These are phyloP conservation scores for Copidosoma floridanum DNA, from an alignment of 1,140 invertebrate species.

Conservation along the genomic window DNA sequence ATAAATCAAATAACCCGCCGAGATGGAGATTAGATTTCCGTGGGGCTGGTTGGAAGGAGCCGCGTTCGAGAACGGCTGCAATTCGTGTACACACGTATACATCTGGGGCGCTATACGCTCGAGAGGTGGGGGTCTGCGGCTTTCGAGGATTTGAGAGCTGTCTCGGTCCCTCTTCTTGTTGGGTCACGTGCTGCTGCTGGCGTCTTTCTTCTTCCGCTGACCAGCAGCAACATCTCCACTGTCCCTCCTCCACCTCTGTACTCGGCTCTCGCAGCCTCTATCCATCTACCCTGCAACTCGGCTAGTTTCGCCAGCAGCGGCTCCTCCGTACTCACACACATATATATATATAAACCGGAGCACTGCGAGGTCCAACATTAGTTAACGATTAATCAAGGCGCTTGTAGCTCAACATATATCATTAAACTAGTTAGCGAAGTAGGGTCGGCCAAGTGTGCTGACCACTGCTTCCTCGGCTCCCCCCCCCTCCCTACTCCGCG, in stretches of 20 bases:
- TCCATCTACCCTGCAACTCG: conserved; percentile 34
- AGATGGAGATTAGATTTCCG: conserved; percentile 53
- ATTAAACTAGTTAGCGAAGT: conserved; percentile 60
- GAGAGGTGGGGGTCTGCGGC: conserved; percentile 39
- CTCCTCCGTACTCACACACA: background rate
- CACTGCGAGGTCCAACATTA: conserved; percentile 57
- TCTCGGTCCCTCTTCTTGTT: conserved; percentile 35
- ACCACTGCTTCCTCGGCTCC: conserved; percentile 51
- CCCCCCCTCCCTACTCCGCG: conserved; percentile 22
- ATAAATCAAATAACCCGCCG: conserved; percentile 51
- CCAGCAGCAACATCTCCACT: too few relatives aligned
- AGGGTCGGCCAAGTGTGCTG: conserved; percentile 59
- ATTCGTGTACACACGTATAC: background rate
- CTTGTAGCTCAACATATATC: conserved; percentile 60
- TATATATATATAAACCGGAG: conserved; percentile 34
- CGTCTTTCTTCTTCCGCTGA: background rate
- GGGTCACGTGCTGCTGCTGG: background rate
- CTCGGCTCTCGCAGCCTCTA: background rate
- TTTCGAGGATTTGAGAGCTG: conserved; percentile 37
- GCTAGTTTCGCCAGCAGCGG: background rate
- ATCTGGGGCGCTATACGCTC: conserved; percentile 27
- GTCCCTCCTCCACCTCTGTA: background rate
- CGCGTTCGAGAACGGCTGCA: conserved; percentile 35
- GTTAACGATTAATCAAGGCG: conserved; percentile 60
- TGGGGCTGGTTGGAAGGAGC: conserved; percentile 45